A percentile compares a stretch with the other conserved stretches of the same genome.
These are phyloP conservation scores for Tragelaphus buxtoni DNA, from an alignment of 2,113 vertebrate species.

Conservation along the genomic window DNA sequence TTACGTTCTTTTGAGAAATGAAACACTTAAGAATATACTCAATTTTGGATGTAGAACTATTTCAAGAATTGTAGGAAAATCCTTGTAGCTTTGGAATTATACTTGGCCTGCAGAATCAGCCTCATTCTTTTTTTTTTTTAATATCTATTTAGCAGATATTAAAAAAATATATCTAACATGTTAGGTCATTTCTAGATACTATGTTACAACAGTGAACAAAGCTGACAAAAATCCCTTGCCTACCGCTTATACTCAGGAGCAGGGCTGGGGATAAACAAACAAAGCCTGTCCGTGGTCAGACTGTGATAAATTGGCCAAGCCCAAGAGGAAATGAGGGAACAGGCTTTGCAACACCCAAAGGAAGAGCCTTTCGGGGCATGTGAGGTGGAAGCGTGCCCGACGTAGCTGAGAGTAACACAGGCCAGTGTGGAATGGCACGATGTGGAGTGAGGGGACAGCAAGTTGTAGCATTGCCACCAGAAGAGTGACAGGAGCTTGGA, in stretches of 20 bases:
- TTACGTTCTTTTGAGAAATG: not conserved
- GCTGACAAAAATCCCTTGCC: not conserved
- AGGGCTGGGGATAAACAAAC: not conserved
- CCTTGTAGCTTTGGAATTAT: too few relatives aligned
- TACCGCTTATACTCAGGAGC: not conserved
- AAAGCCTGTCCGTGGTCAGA: not conserved
- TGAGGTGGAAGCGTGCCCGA: not conserved
- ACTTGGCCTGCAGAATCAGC: too few relatives aligned
- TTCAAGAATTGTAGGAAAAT: too few relatives aligned
- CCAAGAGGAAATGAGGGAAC: not conserved
- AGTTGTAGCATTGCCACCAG: not conserved
- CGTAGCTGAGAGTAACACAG: not conserved
- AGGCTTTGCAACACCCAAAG: not conserved
- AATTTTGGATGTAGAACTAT: not conserved
- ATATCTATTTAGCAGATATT: not conserved
- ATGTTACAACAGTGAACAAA: not conserved
- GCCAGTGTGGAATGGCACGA: not conserved
- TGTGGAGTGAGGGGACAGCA: not conserved
- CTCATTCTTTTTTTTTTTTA: too few relatives aligned
- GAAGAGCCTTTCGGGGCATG: not conserved
- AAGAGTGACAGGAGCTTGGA: not conserved
- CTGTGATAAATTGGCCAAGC: not conserved
- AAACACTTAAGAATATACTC: not conserved
- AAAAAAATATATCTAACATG: fast-evolving
- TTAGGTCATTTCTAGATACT: not conserved